These are phyloP conservation scores for Aselliscus stoliczkanus DNA, from an alignment of 2,797 vertebrate genomes.

Conservation along the genomic window DNA sequence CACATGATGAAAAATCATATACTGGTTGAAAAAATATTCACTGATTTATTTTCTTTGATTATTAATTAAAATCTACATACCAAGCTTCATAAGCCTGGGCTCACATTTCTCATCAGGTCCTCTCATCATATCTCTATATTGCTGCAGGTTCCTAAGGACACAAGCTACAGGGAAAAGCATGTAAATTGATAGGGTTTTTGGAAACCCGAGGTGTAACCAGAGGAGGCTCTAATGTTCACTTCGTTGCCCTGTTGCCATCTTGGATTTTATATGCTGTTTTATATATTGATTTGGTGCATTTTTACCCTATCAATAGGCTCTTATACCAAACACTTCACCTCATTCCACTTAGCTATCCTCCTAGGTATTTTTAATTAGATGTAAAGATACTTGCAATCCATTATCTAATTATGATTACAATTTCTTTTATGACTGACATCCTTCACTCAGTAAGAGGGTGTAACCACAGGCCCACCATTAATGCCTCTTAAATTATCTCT, in stretches of 20 bases:
- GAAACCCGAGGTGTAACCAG: constrained; percentile 26
- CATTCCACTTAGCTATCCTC: constrained; percentile 22
- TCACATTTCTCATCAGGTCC: not conserved
- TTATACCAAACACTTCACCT: not conserved
- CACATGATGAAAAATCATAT: not conserved
- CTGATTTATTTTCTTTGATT: not conserved
- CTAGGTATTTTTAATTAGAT: constrained; percentile 18
- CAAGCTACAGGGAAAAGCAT: not conserved
- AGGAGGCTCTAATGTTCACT: not conserved
- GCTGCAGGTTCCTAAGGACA: not conserved
- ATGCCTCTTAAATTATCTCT: constrained; percentile 44
- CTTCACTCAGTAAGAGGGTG: not conserved
- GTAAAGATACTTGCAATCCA: not conserved
- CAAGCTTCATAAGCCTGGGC: not conserved
- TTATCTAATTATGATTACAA: not conserved
- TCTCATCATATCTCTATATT: not conserved
- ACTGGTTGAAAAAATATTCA: not conserved
- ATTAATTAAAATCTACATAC: not conserved
- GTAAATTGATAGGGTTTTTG: not conserved
- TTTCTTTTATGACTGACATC: constrained; percentile 30
- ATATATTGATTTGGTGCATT: constrained; percentile 16
- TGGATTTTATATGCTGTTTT: constrained; percentile 52
- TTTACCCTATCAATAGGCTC: constrained; percentile 13
- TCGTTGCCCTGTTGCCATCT: constrained; percentile 46
- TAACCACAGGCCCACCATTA: constrained; percentile 20